These are phyloP conservation scores for Drosophila algonquin DNA, from an alignment of 2,888 invertebrate species.

Conservation along the genomic window DNA sequence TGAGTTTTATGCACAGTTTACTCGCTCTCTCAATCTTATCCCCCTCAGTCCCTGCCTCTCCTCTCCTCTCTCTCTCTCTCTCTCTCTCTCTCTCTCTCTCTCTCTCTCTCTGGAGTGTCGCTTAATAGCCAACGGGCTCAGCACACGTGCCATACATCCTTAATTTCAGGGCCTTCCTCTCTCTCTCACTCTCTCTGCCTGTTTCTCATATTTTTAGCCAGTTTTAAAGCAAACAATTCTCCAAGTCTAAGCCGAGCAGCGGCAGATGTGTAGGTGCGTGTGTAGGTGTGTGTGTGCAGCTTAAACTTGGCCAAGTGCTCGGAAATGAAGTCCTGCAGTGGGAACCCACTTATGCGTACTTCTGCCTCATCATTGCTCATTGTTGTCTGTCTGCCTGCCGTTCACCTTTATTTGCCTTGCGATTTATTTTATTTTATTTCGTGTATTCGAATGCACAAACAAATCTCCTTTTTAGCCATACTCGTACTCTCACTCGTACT, in stretches of 20 bases:
- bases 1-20: slow-evolving; percentile 79
- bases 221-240: slow-evolving; percentile 33
- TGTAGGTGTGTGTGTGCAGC: slow-evolving; percentile 19
- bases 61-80: not conserved
- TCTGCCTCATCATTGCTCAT: slow-evolving; percentile 57
- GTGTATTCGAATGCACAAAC: slow-evolving; percentile 62
- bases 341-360: slow-evolving; percentile 46
- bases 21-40: slow-evolving; percentile 29
- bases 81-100: slow-evolving; percentile 6
- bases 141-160: slow-evolving; percentile 72
- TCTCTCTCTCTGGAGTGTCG: slow-evolving; percentile 38
- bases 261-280: too few species aligned
- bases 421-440: slow-evolving; percentile 56
- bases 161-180: slow-evolving; percentile 50
- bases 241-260: not conserved
- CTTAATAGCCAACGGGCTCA: slow-evolving; percentile 68
- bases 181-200: too few species aligned
- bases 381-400: slow-evolving; percentile 47
- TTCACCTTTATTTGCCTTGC: slow-evolving; percentile 68
- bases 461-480: slow-evolving; percentile 32
- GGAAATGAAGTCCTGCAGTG: slow-evolving; percentile 24
- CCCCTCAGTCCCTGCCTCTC: not conserved
- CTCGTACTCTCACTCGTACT: too few species aligned
- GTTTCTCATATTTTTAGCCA: slow-evolving; percentile 22
- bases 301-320: slow-evolving; percentile 42